Conservation (phyloP, 2,888 invertebrate genomes). For the Aquatica leii region DNA sequence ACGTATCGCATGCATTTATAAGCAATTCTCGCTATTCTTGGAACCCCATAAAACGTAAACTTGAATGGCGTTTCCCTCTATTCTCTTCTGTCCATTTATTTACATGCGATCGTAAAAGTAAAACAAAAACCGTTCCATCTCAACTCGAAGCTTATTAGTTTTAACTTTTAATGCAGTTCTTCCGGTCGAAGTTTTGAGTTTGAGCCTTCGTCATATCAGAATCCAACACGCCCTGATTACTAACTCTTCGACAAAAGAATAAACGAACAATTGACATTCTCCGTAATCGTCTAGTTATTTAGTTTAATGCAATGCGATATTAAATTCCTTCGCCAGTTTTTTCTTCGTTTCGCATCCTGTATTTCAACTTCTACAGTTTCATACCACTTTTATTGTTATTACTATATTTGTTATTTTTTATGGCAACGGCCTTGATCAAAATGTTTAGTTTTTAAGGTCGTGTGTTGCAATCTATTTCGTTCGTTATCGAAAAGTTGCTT, state of each 20-base stretch:
- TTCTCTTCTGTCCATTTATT: not conserved
- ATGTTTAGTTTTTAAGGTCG: not conserved
- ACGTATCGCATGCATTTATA: not conserved
- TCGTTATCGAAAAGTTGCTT: not conserved
- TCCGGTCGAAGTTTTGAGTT: constrained; percentile 1
- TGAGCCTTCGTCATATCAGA: not conserved
- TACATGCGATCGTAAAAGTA: not conserved
- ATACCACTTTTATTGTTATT: not conserved
- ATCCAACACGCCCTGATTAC: constrained; percentile 1
- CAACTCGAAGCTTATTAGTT: constrained; percentile 9
- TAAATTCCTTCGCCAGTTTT: constrained; percentile 1
- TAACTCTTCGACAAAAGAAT: not conserved
- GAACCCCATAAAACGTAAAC: constrained; percentile 6
- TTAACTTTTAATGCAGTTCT: not conserved
- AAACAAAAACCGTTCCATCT: not conserved
- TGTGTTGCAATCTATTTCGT: not conserved
- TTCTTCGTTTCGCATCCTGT: constrained; percentile 5
- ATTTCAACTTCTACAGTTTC: constrained; percentile 10
- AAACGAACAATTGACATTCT: constrained; percentile 10
- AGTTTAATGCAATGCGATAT: not conserved
- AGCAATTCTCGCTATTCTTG: constrained; percentile 5
- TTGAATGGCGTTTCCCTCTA: constrained; percentile 7
- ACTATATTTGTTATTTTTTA: not conserved
- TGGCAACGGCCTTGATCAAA: not conserved
- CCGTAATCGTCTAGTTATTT: constrained; percentile 9